Conservation (phyloP, 1,140 invertebrate species). For the Euura lappo region DNA sequence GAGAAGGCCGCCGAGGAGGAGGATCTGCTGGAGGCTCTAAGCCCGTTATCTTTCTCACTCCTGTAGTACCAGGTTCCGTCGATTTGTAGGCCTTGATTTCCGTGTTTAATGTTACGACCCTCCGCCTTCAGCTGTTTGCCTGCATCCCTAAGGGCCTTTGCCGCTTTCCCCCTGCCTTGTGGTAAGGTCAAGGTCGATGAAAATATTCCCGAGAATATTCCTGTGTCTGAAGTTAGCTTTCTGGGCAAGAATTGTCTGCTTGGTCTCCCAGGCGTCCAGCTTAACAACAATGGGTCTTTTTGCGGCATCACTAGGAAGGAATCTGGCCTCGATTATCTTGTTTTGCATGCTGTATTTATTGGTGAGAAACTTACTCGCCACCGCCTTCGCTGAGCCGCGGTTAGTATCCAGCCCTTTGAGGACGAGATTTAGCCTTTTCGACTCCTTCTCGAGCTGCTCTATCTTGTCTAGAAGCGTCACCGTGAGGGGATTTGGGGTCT, state of each 20-base stretch:
- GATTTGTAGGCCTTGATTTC: not conserved
- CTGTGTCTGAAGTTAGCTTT: too few species aligned
- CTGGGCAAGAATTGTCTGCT: too few species aligned
- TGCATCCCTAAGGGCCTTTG: not conserved
- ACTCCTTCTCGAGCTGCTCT: too few species aligned
- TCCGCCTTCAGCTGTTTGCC: not conserved
- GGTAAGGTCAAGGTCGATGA: not conserved
- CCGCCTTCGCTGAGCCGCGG: not conserved
- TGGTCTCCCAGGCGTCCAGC: not conserved
- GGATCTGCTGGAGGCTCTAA: not conserved
- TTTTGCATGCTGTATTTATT: not conserved
- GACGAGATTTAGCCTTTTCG: conserved; percentile 1
- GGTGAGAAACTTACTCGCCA: not conserved
- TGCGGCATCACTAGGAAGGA: not conserved
- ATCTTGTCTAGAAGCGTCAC: not conserved
- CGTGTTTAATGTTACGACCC: not conserved
- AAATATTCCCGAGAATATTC: too few species aligned
- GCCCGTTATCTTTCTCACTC: conserved; percentile 3
- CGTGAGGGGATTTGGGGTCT: too few species aligned
- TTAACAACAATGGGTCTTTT: not conserved
- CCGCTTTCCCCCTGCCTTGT: not conserved
- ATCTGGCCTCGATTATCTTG: not conserved
- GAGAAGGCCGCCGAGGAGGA: too few species aligned
- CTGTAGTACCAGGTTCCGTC: not conserved
- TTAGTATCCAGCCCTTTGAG: not conserved